Base-by-base conservation (phyloP, 2,797 vertebrate genomes). In the Picus viridis region DNA sequence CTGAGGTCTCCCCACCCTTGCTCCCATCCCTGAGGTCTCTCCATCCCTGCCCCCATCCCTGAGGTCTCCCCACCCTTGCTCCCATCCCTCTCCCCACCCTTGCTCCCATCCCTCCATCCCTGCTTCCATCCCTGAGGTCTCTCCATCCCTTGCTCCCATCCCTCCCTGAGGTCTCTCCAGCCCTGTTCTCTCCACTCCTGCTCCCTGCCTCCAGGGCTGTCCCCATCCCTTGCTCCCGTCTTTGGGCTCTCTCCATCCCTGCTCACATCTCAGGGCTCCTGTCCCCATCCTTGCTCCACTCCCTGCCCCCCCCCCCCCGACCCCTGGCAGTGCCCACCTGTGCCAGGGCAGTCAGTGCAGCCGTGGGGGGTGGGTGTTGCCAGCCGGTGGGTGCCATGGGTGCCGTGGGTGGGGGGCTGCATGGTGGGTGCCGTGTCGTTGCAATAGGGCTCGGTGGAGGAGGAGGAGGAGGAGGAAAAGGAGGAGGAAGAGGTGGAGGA, bases 401-500 rank as follows among this genome's bases (percentile, higher is more conserved):
- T 54, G 51, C 15, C 57, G 0, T 61, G 30, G 3, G 70, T 5
- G 3, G 86, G 4, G 16, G 89, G 70, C 2, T 49, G 62, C 0
- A 12, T 56, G 51, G n/a, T 26, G 12, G 45, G 12, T 2, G 12
- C 1, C 2, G 74, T 57, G 5, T 62, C 82, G 0, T 97, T 97
- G 80, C 93, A 95, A 4, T 88, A 95, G 47, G 92, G 94, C 34
- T 94, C 94, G 0, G 23, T 76, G 10, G 94, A 88, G 2, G 95
- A 96, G 79, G 88, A 92, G 10, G 94, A 88, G 2, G 95, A 96
- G 79, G 88, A 92, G 36, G 92, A 97, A 13, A 49, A 92, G 5
- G 95, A 96, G 0, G 94, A 97, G 45, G 41, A 95, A 0, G 94
- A 97, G 77, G 88, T 92, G 36, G 92, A 97, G 15, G 54, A 92